Evolutionary conservation across 2,797 vertebrate species (phyloP).

Genomic region (Alosa sapidissima): DNA sequence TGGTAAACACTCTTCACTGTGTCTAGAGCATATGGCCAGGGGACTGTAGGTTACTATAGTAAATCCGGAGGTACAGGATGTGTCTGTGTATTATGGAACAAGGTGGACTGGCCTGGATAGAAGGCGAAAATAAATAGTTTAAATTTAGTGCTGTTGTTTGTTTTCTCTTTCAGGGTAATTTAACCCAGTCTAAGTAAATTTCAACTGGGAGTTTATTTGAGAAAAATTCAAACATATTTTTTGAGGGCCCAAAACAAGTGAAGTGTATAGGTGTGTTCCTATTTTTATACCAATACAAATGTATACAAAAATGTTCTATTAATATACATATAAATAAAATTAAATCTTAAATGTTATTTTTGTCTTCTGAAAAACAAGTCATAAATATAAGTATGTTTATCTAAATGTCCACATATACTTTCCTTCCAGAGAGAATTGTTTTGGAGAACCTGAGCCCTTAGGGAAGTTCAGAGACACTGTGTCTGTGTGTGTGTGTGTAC

Average conservation of each 20-base stretch:
- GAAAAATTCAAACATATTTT: neutral
- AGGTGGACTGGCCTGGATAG: neutral
- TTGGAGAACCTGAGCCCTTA: neutral
- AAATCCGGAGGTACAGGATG: neutral
- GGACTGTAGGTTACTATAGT: neutral
- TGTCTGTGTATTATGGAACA: constrained; percentile 14
- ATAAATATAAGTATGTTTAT: neutral
- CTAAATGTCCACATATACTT: constrained; percentile 4
- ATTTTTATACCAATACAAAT: neutral
- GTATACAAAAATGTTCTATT: neutral
- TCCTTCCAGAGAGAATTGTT: neutral
- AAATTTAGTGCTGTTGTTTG: constrained; percentile 34
- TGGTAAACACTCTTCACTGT: neutral
- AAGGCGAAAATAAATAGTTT: constrained; percentile 33
- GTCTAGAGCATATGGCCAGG: neutral
- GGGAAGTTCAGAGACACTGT: neutral
- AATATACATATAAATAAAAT: neutral
- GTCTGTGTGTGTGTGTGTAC: neutral
- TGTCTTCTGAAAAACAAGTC: neutral
- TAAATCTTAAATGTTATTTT: neutral
- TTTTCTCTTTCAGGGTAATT: constrained; percentile 37
- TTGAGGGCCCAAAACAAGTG: neutral
- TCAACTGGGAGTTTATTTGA: constrained; percentile 11
- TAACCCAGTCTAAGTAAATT: constrained; percentile 1
- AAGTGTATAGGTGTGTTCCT: neutral